Base-by-base conservation (phyloP, 1,140 invertebrate genomes). In the Acromyrmex heyeri region DNA sequence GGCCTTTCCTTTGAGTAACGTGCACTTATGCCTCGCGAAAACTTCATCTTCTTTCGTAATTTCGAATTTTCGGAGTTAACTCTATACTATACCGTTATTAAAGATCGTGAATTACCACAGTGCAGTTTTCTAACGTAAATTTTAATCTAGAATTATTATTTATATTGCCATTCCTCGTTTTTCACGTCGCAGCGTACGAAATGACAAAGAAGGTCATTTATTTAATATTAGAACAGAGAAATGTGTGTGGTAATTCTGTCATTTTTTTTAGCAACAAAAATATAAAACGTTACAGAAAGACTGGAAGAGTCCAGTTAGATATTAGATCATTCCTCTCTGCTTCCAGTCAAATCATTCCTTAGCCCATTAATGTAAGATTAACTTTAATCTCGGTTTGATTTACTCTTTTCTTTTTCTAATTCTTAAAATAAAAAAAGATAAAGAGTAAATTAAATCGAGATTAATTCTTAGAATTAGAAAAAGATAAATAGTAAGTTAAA, bases 31-130 rank as follows among this genome's bases (percentile, higher is more conserved):
- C 4, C 44, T 38, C 62, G 18, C 67, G 67, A 82, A 38, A 61
- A 69, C 48, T 73, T 48, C 34, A 10, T 73, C 18, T 73, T 50
- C 30, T 55, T 53, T 62, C 24, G 59, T 16, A 67, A 21, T 67
- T 79, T 79, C 34, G 64, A 53, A 55, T 81, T 38, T 81, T 69
- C 50, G 6, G 50, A 55, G 34, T 69, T 81, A 81, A 55, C 21
- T 57, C 27, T 38, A 8, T 69, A 24, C 2, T 38, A 8, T 69
- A 24, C 2, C 24, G 44, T 27, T 76, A 48, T n/a, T 7, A 3
- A 34, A 38, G 16, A 59, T 24, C n/a, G 8, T 44, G 16, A 67
- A 18, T 21, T 67, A 30, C n/a, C 18, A 16, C 14, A 21, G 1
- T 27, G 21, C 7, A 27, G 16, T 67, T 79, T 16, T 10, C 8